phyloP scores from a whole-genome alignment of 1,140 invertebrate genomes.

The Armadillidium nasatum region DNA sequence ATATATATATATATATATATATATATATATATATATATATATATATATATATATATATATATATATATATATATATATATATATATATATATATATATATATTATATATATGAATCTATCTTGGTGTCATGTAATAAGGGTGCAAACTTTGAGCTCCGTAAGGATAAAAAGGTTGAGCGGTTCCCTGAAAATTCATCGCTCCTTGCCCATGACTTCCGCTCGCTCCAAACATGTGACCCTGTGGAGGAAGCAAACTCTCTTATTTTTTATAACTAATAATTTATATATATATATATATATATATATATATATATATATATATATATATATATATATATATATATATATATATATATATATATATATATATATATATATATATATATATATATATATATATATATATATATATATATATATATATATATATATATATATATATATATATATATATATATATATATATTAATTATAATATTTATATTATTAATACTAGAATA shows the following conservation, averaged over 20 bases:
- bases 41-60: constrained; percentile 10
- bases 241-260: too few species aligned
- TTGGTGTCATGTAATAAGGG: constrained; percentile 29
- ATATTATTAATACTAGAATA: not conserved
- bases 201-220: not conserved
- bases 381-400: not conserved
- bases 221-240: constrained; percentile 21
- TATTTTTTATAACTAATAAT: not conserved
- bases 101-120: not conserved
- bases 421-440: not conserved
- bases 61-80: not conserved
- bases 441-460: constrained; percentile 27
- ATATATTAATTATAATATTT: not conserved
- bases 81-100: not conserved
- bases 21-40: constrained; percentile 10
- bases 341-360: not conserved
- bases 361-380: not conserved
- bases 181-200: not conserved
- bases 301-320: constrained; percentile 17
- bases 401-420: not conserved
- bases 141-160: constrained; percentile 15
- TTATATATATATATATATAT: constrained; percentile 11
- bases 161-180: constrained; percentile 12
- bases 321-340: constrained; percentile 10
- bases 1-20: constrained; percentile 14